These are phyloP conservation scores for Drosophila ercepeae DNA, from an alignment of 1,140 invertebrate genomes.

Conservation along the genomic window DNA sequence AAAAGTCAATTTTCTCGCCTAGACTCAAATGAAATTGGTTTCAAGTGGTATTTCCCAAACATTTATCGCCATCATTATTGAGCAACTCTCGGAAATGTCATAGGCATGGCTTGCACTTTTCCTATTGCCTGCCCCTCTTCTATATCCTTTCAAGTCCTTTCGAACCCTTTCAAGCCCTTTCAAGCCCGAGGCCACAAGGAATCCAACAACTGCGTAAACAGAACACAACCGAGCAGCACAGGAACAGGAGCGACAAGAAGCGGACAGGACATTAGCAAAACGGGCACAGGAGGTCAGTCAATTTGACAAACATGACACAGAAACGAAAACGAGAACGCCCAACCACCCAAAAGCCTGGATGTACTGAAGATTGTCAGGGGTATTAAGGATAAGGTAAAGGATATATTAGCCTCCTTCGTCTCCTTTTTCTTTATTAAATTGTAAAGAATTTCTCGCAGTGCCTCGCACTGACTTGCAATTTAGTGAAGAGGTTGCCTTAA, in stretches of 20 bases:
- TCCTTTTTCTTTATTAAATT: no score
- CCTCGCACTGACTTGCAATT: constrained; percentile 61
- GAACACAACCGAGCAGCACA: no score
- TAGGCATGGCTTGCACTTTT: constrained; percentile 43
- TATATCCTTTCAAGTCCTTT: neutral
- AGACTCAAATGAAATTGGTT: constrained; percentile 7
- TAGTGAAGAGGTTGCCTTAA: constrained; percentile 45
- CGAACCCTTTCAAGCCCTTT: no score
- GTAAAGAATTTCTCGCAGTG: constrained; percentile 8
- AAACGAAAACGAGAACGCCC: constrained; percentile 51
- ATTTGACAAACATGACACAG: constrained; percentile 78
- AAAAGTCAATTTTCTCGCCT: neutral
- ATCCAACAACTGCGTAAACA: constrained; percentile 47
- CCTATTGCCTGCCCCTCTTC: neutral
- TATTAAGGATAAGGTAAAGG: no score
- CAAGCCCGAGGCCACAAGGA: constrained; percentile 22
- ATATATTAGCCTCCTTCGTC: no score
- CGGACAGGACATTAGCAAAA: constrained; percentile 48
- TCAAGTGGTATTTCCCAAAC: constrained; percentile 34
- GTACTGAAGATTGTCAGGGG: constrained; percentile 8
- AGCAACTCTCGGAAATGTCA: constrained; percentile 32
- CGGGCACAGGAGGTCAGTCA: constrained; percentile 47
- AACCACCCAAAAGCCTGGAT: constrained; percentile 14
- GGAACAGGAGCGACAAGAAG: constrained; percentile 33
- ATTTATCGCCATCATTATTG: constrained; percentile 23